phyloP scores from a whole-genome alignment of 2,888 invertebrate genomes.

The Parapristionchus giblindavisi region DNA sequence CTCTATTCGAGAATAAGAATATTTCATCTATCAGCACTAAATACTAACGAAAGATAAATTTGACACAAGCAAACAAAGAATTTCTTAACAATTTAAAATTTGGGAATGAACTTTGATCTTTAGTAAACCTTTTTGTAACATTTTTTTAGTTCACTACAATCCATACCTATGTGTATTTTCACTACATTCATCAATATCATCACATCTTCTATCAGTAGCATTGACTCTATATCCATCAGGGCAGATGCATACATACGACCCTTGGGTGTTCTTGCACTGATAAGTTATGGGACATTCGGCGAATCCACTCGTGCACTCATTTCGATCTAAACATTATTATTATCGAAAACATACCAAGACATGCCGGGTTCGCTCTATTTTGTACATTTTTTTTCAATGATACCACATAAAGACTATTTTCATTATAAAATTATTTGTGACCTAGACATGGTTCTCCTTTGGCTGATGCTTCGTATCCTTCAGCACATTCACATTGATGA shows the following conservation, averaged over 20 bases:
- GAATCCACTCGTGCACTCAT: slow-evolving; percentile 23
- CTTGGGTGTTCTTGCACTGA: slow-evolving; percentile 17
- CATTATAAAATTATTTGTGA: not conserved
- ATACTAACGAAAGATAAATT: too few relatives aligned
- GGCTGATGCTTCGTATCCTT: not conserved
- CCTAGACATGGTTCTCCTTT: slow-evolving; percentile 28
- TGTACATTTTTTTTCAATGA: too few relatives aligned
- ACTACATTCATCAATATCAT: slow-evolving; percentile 25
- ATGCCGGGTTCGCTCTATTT: too few relatives aligned
- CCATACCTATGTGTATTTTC: not conserved
- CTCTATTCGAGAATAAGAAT: not conserved
- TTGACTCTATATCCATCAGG: slow-evolving; percentile 76
- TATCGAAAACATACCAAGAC: too few relatives aligned
- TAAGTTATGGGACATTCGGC: slow-evolving; percentile 65
- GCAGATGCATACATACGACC: slow-evolving; percentile 30
- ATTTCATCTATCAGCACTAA: too few relatives aligned
- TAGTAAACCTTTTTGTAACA: too few relatives aligned
- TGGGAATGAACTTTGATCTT: too few relatives aligned
- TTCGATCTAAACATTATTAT: not conserved
- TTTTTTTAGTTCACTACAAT: too few relatives aligned
- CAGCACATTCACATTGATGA: not conserved
- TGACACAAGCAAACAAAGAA: too few relatives aligned
- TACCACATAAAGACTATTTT: not conserved
- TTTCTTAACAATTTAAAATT: too few relatives aligned
- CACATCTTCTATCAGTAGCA: not conserved